These are phyloP conservation scores for Myiotriccus ornatus DNA, from an alignment of 2,797 vertebrate species.

Conservation along the genomic window DNA sequence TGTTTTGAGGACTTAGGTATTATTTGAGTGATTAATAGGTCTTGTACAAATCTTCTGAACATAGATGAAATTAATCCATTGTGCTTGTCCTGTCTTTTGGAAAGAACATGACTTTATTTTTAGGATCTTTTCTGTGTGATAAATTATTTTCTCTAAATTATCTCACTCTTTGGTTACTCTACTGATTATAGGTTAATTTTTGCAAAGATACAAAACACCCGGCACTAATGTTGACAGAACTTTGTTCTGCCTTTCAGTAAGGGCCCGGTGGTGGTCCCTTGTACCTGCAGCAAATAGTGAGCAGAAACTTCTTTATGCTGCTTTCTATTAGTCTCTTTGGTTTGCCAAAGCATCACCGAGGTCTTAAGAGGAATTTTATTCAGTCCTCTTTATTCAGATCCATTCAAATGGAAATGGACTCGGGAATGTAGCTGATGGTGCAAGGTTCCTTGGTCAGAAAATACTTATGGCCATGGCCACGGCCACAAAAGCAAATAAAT, in stretches of 20 bases:
- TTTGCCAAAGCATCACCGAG: background rate
- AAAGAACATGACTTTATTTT: background rate
- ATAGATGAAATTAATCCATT: background rate
- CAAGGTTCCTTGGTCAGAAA: background rate
- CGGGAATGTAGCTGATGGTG: background rate
- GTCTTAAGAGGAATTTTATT: background rate
- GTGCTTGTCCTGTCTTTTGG: background rate
- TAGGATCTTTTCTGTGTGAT: background rate
- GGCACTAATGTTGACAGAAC: background rate
- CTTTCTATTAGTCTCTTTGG: background rate
- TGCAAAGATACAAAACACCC: background rate
- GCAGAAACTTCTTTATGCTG: background rate
- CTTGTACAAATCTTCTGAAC: background rate
- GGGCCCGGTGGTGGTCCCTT: background rate
- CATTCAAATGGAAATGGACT: background rate
- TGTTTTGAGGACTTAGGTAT: background rate
- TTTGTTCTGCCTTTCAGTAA: background rate
- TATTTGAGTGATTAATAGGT: background rate
- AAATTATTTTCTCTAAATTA: background rate
- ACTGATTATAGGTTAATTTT: background rate
- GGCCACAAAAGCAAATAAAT: background rate
- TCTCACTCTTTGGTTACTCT: background rate
- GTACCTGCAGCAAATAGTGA: background rate
- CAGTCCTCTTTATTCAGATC: background rate
- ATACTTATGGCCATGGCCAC: background rate